Percentiles rank a stretch among this genome's conserved stretches.
Conservation (phyloP, 64 coral and sea anemone species). For the Montipora capricornis region DNA sequence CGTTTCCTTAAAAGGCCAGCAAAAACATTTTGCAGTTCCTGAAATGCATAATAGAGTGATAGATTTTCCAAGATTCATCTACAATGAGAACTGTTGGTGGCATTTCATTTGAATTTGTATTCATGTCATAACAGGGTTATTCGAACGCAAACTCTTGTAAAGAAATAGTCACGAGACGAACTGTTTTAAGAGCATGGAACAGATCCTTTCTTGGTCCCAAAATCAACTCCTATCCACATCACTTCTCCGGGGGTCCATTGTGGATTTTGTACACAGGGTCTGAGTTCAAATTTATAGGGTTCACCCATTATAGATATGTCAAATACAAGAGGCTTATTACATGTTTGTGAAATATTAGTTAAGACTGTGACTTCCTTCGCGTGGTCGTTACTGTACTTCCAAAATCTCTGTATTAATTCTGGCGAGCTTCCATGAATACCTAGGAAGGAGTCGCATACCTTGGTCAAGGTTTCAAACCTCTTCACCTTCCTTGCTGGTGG, state of each 20-base stretch:
- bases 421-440: constrained; percentile 52
- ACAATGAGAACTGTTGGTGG: no score
- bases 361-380: not conserved
- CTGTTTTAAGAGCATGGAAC: not conserved
- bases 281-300: constrained; percentile 48
- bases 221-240: not conserved
- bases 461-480: not conserved
- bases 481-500: not conserved
- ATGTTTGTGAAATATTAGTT: not conserved
- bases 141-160: no score
- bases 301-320: constrained; percentile 15
- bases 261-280: constrained; percentile 51
- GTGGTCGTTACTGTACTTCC: constrained; percentile 6
- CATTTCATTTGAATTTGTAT: no score
- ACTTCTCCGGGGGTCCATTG: constrained; percentile 26
- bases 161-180: no score
- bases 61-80: no score
- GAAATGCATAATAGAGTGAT: no score
- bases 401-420: constrained; percentile 23
- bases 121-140: no score
- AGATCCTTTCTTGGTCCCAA: not conserved
- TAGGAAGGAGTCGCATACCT: constrained; percentile 22
- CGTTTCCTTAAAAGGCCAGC: no score
- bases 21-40: no score
- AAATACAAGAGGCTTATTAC: constrained; percentile 20